Percentiles rank a stretch among this genome's conserved stretches.
These are phyloP conservation scores for Clivina fossor DNA, from an alignment of 2,888 invertebrate genomes.

Conservation along the genomic window DNA sequence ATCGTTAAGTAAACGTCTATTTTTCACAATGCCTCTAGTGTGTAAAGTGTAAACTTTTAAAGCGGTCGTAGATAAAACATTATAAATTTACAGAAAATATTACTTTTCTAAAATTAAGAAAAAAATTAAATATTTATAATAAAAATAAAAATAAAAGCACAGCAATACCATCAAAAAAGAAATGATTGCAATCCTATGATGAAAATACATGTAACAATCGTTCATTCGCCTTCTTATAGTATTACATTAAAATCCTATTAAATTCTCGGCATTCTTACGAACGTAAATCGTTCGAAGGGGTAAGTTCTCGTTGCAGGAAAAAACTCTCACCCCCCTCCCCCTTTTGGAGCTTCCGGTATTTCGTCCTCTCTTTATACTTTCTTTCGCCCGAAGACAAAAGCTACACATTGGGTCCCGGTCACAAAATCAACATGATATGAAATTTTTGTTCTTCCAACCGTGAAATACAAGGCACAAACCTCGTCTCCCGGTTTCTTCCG, in stretches of 20 bases:
- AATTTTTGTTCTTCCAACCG: constrained; percentile 49
- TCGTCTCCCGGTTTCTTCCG: constrained; percentile 13
- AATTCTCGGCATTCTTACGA: constrained; percentile 31
- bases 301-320: constrained; percentile 23
- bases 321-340: constrained; percentile 37
- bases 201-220: constrained; percentile 17
- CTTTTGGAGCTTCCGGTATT: too few species aligned
- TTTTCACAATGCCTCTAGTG: too few species aligned
- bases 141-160: too few species aligned
- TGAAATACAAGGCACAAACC: constrained; percentile 47
- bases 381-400: constrained; percentile 32
- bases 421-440: constrained; percentile 51
- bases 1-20: too few species aligned
- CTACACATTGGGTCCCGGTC: constrained; percentile 42
- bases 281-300: constrained; percentile 8
- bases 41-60: too few species aligned
- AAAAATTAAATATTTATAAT: neutral
- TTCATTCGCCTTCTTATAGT: constrained; percentile 13
- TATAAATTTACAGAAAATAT: constrained; percentile 23
- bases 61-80: too few species aligned
- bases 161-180: neutral
- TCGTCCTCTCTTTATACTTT: too few species aligned
- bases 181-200: constrained; percentile 20
- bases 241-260: constrained; percentile 32
- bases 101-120: constrained; percentile 22